A percentile compares a stretch with the other conserved stretches of the same genome.
Evolutionary conservation across 1,140 invertebrate genomes (phyloP).

Genomic region (Radopholus similis): DNA sequence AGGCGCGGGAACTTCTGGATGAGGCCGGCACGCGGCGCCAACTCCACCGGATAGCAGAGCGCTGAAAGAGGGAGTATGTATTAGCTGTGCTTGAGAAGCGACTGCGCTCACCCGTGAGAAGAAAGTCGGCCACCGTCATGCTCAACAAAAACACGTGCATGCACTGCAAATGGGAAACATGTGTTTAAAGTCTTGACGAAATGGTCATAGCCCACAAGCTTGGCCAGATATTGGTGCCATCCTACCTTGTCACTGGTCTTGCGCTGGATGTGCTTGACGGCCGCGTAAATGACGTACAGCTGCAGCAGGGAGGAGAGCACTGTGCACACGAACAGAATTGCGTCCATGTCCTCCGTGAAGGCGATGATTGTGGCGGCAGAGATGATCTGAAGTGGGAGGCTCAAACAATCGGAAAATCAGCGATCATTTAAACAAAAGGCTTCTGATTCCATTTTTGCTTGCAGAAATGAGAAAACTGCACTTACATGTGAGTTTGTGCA

Average conservation of each 20-base stretch:
- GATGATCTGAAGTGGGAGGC: constrained; percentile 28
- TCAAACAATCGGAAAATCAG: neutral
- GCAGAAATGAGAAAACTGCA: neutral
- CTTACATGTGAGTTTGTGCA: constrained; percentile 32
- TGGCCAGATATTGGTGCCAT: neutral
- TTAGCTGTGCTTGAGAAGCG: constrained; percentile 1
- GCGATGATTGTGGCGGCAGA: constrained; percentile 32
- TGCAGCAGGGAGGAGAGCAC: constrained; percentile 40
- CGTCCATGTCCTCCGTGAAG: constrained; percentile 35
- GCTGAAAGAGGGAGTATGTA: constrained; percentile 18
- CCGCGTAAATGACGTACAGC: constrained; percentile 35
- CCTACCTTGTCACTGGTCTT: constrained; percentile 32
- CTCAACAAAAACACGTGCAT: constrained; percentile 42
- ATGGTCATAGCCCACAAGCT: too few relatives aligned
- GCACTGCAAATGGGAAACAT: constrained; percentile 13
- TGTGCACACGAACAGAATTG: constrained; percentile 34
- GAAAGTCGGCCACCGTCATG: constrained; percentile 51
- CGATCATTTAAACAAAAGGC: neutral
- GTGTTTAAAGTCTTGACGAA: neutral
- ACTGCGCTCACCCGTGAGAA: constrained; percentile 40
- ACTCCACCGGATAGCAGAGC: constrained; percentile 45
- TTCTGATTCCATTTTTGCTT: neutral
- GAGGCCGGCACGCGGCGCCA: constrained; percentile 32
- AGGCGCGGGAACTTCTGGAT: constrained; percentile 28
- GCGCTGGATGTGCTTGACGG: constrained; percentile 34